phyloP scores from a whole-genome alignment of 1,140 invertebrate species.

The Phortica variegata region DNA sequence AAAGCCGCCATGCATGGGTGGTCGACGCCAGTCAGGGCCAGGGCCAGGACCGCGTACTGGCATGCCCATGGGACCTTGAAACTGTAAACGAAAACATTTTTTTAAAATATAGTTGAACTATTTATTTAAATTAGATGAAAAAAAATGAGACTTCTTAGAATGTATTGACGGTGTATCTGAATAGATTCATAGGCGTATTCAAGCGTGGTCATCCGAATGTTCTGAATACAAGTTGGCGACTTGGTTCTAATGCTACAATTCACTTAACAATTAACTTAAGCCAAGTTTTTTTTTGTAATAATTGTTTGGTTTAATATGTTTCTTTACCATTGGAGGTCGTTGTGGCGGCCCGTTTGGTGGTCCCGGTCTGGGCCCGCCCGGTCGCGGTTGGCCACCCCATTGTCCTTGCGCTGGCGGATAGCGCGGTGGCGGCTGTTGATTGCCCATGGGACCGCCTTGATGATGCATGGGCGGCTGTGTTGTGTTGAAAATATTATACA shows the following conservation, averaged over 20 bases:
- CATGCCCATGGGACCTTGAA: constrained; percentile 68
- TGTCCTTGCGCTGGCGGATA: constrained; percentile 57
- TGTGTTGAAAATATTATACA: neutral
- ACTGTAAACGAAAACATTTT: constrained; percentile 41
- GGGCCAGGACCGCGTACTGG: constrained; percentile 64
- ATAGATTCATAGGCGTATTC: no score
- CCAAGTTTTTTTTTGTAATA: constrained; percentile 9
- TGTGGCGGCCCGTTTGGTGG: constrained; percentile 62
- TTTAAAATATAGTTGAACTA: neutral
- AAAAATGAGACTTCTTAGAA: no score
- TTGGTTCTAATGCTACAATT: constrained; percentile 13
- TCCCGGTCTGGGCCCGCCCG: constrained; percentile 71
- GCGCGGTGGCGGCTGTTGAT: constrained; percentile 60
- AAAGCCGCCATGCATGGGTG: constrained; percentile 64
- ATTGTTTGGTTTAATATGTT: constrained; percentile 12
- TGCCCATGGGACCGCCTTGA: constrained; percentile 48
- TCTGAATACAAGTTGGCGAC: constrained; percentile 45
- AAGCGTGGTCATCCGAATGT: constrained; percentile 37
- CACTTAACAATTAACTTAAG: constrained; percentile 43
- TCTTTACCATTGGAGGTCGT: constrained; percentile 69
- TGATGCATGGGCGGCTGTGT: constrained; percentile 53
- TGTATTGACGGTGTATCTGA: no score
- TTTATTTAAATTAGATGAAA: neutral
- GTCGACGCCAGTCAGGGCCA: constrained; percentile 75
- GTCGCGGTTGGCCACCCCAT: constrained; percentile 61